phyloP scores from a whole-genome alignment of 53 echinoderm and acorn worm species.

The Astropecten irregularis region DNA sequence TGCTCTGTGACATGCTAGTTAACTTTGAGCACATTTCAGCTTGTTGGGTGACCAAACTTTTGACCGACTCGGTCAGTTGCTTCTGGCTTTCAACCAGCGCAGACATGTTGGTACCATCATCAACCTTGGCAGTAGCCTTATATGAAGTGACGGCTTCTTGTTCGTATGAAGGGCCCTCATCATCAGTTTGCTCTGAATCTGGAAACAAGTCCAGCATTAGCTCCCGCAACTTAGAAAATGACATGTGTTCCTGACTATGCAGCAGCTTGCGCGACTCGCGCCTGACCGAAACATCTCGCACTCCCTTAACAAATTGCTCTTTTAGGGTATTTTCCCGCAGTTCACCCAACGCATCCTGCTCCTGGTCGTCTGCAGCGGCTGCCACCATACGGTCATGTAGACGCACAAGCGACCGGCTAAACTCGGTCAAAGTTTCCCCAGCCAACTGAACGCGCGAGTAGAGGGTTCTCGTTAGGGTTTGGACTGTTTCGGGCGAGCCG shows the following conservation, averaged over 20 bases:
- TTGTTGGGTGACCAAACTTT: slow-evolving; percentile 8
- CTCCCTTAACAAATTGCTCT: not conserved
- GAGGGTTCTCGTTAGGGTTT: not conserved
- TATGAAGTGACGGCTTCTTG: not conserved
- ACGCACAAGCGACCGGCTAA: not conserved
- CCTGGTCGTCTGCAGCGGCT: not conserved
- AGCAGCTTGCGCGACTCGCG: not conserved
- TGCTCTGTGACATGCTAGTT: too few species aligned
- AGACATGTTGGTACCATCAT: not conserved
- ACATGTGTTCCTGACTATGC: not conserved
- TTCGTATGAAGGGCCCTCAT: not conserved
- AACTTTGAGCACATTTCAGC: not conserved
- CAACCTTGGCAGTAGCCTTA: not conserved
- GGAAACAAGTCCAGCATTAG: not conserved
- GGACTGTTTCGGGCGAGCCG: not conserved
- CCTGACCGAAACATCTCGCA: not conserved
- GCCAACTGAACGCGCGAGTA: not conserved
- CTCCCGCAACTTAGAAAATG: slow-evolving; percentile 6
- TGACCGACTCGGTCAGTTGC: not conserved
- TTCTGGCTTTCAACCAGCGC: slow-evolving; percentile 4
- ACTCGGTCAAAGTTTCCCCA: not conserved
- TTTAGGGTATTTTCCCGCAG: not conserved
- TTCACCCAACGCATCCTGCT: not conserved
- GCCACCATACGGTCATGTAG: not conserved
- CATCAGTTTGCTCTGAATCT: not conserved